Evolutionary conservation across 2,113 vertebrate species (phyloP), one percentile per base, ranked within the genome.

Genomic region (Anser brachyrhynchus): DNA sequence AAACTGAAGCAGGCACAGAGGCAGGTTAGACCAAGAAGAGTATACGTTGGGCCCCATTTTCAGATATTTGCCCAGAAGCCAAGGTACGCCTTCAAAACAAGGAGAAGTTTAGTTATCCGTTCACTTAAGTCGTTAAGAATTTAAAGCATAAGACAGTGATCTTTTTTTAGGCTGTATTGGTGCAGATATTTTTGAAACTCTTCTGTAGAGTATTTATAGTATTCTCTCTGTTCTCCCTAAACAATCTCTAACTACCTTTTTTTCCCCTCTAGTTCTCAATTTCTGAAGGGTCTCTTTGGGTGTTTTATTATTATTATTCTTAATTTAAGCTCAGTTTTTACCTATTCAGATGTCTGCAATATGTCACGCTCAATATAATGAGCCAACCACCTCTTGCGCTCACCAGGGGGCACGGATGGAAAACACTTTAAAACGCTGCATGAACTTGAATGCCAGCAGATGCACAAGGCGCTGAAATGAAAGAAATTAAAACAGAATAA

Each of bases 181-280:
- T 80, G 23, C 13, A 85, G 35, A 8, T 59, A 67, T n/a, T 62
- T 90, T 65, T 70, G 35, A 83, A 44, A 33, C 19, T 31, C 73
- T 92, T 80, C 83, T 90, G 43, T 4, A 3, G 35, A 77, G 58
- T 52, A 65, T 88, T 82, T 88, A 61, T 69, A 58, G 20, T 43
- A 57, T 92, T 93, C 83, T 87, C 33, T 75, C 86, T 65, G 25
- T 92, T 93, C 83, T 92, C 57, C 9, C 28, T 23, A 84, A 91
- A 85, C 73, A 89, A 52, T 71, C 12, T 33, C 10, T 25, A 37
- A 9, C 11, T 57, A 10, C 14, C 4, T 52, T 52, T 73, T 41
- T 41, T 62, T 59, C 20, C 33, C 59, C 19, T 29, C 66, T 76
- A 22, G n/a, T 78, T 70, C 41, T 82, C 26, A 13, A 11, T 17